Conservation (phyloP, 2,888 invertebrate genomes). For the Eubasilissa splendida region DNA sequence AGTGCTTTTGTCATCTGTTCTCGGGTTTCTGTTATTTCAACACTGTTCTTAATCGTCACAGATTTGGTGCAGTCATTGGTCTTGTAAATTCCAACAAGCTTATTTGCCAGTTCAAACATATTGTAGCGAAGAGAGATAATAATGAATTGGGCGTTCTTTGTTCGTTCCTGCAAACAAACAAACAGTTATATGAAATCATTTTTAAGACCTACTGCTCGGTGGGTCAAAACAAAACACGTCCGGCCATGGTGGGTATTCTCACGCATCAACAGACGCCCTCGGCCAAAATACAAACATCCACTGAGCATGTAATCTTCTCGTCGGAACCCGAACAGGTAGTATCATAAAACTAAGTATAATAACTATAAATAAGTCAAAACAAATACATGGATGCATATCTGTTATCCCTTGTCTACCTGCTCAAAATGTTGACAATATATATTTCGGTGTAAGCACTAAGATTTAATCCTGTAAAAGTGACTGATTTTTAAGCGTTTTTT, state of each 20-base stretch:
- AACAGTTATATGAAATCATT: neutral
- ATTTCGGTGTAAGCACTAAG: too few relatives aligned
- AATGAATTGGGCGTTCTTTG: conserved; percentile 98
- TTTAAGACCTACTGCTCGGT: neutral
- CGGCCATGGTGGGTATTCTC: too few relatives aligned
- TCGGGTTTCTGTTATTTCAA: conserved; percentile 53
- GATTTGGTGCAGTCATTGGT: conserved; percentile 90
- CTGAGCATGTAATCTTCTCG: too few relatives aligned
- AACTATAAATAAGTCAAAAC: neutral
- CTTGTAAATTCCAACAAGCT: conserved; percentile 96
- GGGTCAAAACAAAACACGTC: too few relatives aligned
- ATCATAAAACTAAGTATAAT: neutral
- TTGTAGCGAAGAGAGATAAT: conserved; percentile 97
- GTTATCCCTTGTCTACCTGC: too few relatives aligned
- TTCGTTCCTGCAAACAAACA: conserved; percentile 82
- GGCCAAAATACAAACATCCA: too few relatives aligned
- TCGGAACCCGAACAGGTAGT: neutral
- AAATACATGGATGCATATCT: too few relatives aligned
- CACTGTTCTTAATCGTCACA: conserved; percentile 75
- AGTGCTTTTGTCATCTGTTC: conserved; percentile 39
- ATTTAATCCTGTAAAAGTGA: too few relatives aligned
- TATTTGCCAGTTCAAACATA: conserved; percentile 97
- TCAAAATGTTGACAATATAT: too few relatives aligned
- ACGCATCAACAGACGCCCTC: too few relatives aligned
- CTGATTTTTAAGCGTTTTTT: too few relatives aligned